These are phyloP conservation scores for Chrysolina oricalcia DNA, from an alignment of 2,888 invertebrate genomes.

Conservation along the genomic window DNA sequence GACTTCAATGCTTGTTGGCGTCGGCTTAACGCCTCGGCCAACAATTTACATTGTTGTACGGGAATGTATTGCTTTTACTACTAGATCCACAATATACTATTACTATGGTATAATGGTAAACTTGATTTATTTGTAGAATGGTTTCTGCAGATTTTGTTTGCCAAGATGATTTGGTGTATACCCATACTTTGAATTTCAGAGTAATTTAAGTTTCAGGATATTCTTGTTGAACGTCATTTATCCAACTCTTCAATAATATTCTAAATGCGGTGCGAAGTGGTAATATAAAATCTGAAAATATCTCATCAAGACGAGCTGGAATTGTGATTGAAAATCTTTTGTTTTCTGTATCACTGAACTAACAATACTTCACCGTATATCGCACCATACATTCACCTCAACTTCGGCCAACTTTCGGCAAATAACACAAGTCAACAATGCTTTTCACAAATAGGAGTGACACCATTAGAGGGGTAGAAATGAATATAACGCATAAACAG, in stretches of 20 bases:
- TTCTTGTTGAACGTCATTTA: background rate
- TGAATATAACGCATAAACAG: slow-evolving; percentile 43
- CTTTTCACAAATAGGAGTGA: slow-evolving; percentile 38
- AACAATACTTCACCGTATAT: background rate
- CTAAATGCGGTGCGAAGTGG: background rate
- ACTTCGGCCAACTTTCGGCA: slow-evolving; percentile 27
- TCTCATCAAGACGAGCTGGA: background rate
- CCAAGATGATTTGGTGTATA: too few species aligned
- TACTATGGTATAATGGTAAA: too few species aligned
- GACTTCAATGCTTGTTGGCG: too few species aligned
- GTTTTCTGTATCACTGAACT: background rate
- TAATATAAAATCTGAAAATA: background rate
- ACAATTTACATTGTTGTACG: too few species aligned
- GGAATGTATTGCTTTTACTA: too few species aligned
- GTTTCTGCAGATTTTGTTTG: too few species aligned
- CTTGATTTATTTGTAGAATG: too few species aligned
- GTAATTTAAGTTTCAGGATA: too few species aligned
- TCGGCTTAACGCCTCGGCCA: too few species aligned
- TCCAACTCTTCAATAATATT: background rate
- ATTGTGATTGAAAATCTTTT: background rate
- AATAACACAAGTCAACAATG: slow-evolving; percentile 43
- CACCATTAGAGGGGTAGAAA: slow-evolving; percentile 42
- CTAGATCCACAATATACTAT: too few species aligned
- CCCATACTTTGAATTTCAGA: too few species aligned
- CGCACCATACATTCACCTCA: slow-evolving; percentile 8